Evolutionary conservation across 2,797 vertebrate species (phyloP).

Genomic region (Galaxias olidus): DNA sequence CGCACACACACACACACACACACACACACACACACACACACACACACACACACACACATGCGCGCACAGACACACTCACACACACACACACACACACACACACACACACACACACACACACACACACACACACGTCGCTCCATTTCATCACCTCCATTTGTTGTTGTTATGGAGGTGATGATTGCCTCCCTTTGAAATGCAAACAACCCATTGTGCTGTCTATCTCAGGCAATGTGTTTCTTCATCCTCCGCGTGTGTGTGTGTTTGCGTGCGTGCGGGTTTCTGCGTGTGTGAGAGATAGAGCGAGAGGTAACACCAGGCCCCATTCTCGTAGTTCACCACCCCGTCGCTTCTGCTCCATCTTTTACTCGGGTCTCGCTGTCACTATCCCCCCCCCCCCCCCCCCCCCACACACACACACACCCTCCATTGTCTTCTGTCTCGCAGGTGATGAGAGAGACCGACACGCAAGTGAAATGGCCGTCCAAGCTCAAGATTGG

Average conservation of each 20-base stretch:
- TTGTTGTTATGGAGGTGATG: conserved; percentile 52
- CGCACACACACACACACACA: neutral
- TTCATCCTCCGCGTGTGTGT: conserved; percentile 23
- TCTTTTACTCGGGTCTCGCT: neutral
- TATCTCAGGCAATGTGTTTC: conserved; percentile 30
- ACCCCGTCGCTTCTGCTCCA: neutral
- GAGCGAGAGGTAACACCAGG: neutral
- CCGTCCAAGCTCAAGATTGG: conserved; percentile 83
- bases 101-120: neutral
- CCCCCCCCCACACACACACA: neutral
- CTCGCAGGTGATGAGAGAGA: conserved; percentile 80
- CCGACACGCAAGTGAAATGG: conserved; percentile 84
- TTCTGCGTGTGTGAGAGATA: conserved; percentile 7
- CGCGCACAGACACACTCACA: neutral
- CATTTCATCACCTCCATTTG: no score
- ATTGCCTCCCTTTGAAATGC: conserved; percentile 64
- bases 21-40: conserved; percentile 4
- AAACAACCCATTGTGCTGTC: conserved; percentile 64
- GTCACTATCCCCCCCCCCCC: neutral
- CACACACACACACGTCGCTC: neutral
- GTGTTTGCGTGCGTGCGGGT: conserved; percentile 23
- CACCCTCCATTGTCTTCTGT: conserved; percentile 30
- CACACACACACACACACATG: neutral
- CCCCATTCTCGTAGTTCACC: neutral
- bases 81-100: neutral